Percentiles rank a stretch among this genome's conserved stretches.
phyloP scores from a whole-genome alignment of 2,113 vertebrate species.

The Eubucco bourcierii region DNA sequence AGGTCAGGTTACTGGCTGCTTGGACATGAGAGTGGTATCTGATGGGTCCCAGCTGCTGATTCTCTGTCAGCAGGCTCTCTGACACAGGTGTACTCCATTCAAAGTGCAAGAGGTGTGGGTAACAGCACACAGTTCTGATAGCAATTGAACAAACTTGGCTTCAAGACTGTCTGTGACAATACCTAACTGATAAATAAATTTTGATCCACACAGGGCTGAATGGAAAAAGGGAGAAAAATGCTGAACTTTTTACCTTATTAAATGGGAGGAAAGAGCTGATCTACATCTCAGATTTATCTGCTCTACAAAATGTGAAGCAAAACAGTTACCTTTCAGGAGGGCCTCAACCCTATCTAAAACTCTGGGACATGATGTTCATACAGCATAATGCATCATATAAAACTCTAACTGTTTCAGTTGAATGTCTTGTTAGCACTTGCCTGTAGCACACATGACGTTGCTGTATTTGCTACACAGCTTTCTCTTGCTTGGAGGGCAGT shows the following conservation, averaged over 20 bases:
- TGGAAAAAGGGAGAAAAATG: neutral
- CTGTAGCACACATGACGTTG: accelerated
- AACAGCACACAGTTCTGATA: neutral
- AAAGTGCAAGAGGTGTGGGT: neutral
- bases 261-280: neutral
- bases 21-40: neutral
- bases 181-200: neutral
- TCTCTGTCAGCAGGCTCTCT: neutral
- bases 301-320: neutral
- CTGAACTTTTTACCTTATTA: conserved; percentile 27
- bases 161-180: neutral
- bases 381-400: neutral
- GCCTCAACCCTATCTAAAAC: neutral
- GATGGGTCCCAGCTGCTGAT: conserved; percentile 46
- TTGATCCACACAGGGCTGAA: neutral
- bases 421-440: neutral
- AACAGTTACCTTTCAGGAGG: neutral
- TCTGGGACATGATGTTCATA: neutral
- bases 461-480: neutral
- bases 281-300: neutral
- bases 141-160: neutral
- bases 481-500: neutral
- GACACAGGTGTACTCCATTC: neutral
- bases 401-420: neutral
- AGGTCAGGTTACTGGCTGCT: conserved; percentile 9